Conservation (phyloP, 2,797 vertebrate species). For the Sciurus vulgaris region DNA sequence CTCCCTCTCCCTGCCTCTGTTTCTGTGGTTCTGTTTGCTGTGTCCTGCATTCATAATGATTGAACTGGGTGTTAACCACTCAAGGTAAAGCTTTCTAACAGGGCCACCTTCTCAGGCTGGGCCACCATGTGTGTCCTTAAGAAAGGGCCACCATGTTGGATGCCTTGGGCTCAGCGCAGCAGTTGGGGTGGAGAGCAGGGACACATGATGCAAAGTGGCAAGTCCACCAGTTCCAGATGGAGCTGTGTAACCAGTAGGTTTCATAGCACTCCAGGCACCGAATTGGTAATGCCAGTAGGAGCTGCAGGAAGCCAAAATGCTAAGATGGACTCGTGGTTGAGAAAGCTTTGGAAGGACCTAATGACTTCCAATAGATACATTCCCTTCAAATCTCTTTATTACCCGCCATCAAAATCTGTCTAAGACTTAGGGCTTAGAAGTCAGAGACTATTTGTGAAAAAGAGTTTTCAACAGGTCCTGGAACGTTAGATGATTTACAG, state of each 20-base stretch:
- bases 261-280: neutral
- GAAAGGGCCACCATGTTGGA: neutral
- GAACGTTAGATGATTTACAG: constrained; percentile 1
- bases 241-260: neutral
- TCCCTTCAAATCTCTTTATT: constrained; percentile 9
- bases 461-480: neutral
- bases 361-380: neutral
- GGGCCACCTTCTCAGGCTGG: neutral
- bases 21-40: neutral
- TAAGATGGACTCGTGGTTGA: neutral
- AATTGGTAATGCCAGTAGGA: neutral
- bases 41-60: neutral
- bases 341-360: neutral
- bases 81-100: neutral
- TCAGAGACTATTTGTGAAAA: constrained; percentile 53
- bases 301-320: neutral
- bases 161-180: neutral
- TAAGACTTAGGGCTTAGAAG: neutral
- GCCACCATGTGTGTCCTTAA: neutral
- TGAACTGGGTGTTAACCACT: neutral
- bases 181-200: rapidly evolving
- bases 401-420: constrained; percentile 12
- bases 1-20: neutral
- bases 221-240: neutral
- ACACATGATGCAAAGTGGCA: neutral